Conservation (phyloP, 1,140 invertebrate genomes). For the Drosophila kanapiae region DNA sequence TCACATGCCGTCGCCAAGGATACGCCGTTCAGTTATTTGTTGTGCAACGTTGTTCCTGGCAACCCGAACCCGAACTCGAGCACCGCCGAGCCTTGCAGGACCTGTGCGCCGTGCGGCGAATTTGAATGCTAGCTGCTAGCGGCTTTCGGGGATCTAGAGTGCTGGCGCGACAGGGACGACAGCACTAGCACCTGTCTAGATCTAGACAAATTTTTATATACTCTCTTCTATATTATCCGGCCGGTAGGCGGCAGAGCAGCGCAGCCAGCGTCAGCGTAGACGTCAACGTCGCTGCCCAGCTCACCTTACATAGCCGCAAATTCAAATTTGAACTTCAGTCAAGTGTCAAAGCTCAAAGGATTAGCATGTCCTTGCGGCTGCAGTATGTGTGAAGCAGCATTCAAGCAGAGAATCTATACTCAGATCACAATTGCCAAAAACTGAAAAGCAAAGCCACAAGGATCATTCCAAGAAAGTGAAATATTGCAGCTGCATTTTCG, state of each 20-base stretch:
- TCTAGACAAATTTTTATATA: slow-evolving; percentile 61
- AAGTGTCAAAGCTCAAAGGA: slow-evolving; percentile 84
- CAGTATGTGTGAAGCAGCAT: slow-evolving; percentile 41
- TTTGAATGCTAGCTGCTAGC: slow-evolving; percentile 42
- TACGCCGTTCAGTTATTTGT: slow-evolving; percentile 78
- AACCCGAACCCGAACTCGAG: slow-evolving; percentile 44
- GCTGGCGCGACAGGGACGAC: slow-evolving; percentile 64
- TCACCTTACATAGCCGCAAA: slow-evolving; percentile 74
- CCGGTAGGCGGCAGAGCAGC: slow-evolving; percentile 54
- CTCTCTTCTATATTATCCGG: slow-evolving; percentile 23
- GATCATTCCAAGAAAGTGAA: slow-evolving; percentile 10
- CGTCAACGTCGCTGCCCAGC: slow-evolving; percentile 37
- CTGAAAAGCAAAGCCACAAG: not conserved
- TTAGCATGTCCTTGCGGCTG: slow-evolving; percentile 79
- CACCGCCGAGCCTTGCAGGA: slow-evolving; percentile 10
- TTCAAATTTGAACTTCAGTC: slow-evolving; percentile 84
- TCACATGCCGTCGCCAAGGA: slow-evolving; percentile 84
- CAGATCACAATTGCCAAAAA: slow-evolving; percentile 22
- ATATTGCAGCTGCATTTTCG: not conserved
- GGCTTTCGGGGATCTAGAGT: slow-evolving; percentile 20
- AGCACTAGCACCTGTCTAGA: slow-evolving; percentile 75
- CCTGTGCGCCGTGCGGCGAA: slow-evolving; percentile 49
- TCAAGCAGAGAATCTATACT: slow-evolving; percentile 14
- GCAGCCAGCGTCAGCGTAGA: slow-evolving; percentile 23
- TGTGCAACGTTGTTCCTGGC: slow-evolving; percentile 69